Base-by-base conservation (phyloP, 1,140 invertebrate genomes). In the Paracyclopina nana region DNA sequence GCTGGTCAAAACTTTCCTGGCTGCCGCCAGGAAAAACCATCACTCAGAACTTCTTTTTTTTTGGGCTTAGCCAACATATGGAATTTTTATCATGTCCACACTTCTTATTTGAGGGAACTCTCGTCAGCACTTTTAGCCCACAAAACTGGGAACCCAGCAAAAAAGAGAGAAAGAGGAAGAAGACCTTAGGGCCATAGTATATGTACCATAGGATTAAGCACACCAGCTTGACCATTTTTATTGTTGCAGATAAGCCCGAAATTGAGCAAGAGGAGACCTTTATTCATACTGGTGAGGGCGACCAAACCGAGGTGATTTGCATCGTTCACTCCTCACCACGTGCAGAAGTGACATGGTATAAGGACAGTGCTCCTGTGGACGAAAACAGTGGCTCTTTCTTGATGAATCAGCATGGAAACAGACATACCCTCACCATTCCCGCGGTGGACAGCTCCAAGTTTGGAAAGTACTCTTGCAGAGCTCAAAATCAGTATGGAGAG, bases 251-350 rank as follows among this genome's bases (percentile, higher is more conserved):
- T 24, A 31, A 28, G 12, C 48, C 48, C 29, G 48, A 50, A 30
- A 50, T 50, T 16, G 48, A 50, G 29, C 48, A 50, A 24, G 25
- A 50, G 18, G 48, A 50, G 24, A 50, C 48, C 14, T 50, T 50
- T 40, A 50, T 50, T 22, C 48, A 50, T 24, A 50, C 48, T 1
- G 18, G 31, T 9, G 48, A 41, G 14, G 48, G 48, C 14, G 29
- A 34, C 25, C 29, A 50, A 24, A 30, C 29, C 8, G 48, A 50
- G 25, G 34, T 50, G n/a, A 38, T 30, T 9, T 50, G 48, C 24
- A 38, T 38, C 9, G 34, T 50, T 20, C 48, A 50, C 25, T 27
- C 48, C 16, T 20, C 28, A 30, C 48, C 48, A 11, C n/a, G 12
- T 4, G 48, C 48, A 11, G 30, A 16, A 3, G 28, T 50, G 3